Base-by-base conservation (phyloP, 2,113 vertebrate species). In the Daubentonia madagascariensis region DNA sequence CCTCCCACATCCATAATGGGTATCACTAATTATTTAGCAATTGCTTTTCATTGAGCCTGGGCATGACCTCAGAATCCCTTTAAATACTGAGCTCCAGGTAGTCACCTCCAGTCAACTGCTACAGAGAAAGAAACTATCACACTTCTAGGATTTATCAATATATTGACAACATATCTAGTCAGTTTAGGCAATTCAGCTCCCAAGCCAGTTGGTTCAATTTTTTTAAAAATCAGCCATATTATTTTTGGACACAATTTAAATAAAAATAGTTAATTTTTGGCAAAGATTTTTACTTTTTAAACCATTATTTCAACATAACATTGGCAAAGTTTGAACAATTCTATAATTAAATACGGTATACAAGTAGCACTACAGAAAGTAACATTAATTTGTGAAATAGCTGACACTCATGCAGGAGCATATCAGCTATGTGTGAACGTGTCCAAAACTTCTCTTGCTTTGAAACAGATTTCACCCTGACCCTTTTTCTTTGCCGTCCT, bases 381-480 rank as follows among this genome's bases (percentile, higher is more conserved):
- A 72, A 61, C 48, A 11, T 76, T 70, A 40, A 76, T 43, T 78
- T 90, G 50, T 59, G 70, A 83, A 96, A 78, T 18, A 65, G 40
- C 83, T 70, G 35, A 52, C 32, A 67, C 45, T 78, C 72, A 45
- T 48, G 70, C 43, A 72, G 65, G 37, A n/a, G 86, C 59, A 61
- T 78, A 61, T 37, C 68, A 92, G 61, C 25, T 35, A 76, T 65
- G 57, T 91, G 75, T 85, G 59, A 95, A 72, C 32, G 8, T 93
- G 81, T 30, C 61, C n/a, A 13, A 80, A 85, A 72, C 45, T 48
- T 87, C 70, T 92, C 63, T 73, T 81, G 17, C 73, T 96, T 78
- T 79, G 94, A 91, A 96, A 75, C 25, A 87, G 52, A 96, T 85
- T 95, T 88, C 75, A 90, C 43, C 43, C 30, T 97, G 95, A 90